These are phyloP conservation scores for Sula dactylatra DNA, from an alignment of 2,113 vertebrate species.

Conservation along the genomic window DNA sequence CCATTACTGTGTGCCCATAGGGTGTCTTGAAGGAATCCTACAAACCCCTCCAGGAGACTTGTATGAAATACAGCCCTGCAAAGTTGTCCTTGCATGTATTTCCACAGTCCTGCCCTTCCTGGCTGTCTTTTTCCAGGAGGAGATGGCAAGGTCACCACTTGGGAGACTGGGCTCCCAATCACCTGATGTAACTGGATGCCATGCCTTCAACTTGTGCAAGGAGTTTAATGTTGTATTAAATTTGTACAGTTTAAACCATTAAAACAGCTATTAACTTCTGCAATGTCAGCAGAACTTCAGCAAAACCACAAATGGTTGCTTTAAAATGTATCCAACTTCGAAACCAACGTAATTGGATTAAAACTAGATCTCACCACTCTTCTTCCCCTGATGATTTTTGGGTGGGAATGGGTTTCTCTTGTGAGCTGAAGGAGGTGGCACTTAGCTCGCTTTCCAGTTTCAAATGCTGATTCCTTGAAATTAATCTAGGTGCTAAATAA, in stretches of 20 bases:
- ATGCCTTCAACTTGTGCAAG: fast-evolving
- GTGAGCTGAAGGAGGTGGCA: not conserved
- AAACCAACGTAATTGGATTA: not conserved
- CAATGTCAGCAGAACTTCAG: not conserved
- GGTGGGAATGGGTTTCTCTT: not conserved
- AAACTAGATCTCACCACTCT: not conserved
- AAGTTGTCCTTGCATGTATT: not conserved
- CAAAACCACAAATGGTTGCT: not conserved
- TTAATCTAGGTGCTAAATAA: not conserved
- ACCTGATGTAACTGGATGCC: not conserved
- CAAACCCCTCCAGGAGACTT: not conserved
- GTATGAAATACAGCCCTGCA: not conserved
- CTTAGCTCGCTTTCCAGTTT: no score
- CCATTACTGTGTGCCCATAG: fast-evolving
- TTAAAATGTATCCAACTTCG: not conserved
- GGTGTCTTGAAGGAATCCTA: not conserved
- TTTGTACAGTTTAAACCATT: fast-evolving
- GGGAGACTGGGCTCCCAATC: not conserved
- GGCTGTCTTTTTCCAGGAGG: not conserved
- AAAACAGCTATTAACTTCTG: not conserved
- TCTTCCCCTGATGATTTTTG: not conserved
- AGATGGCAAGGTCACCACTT: not conserved
- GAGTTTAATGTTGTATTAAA: not conserved
- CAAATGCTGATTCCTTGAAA: not conserved
- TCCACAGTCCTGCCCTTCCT: not conserved